Conservation (phyloP, 2,888 invertebrate species). For the Bruchidius siliquastri region DNA sequence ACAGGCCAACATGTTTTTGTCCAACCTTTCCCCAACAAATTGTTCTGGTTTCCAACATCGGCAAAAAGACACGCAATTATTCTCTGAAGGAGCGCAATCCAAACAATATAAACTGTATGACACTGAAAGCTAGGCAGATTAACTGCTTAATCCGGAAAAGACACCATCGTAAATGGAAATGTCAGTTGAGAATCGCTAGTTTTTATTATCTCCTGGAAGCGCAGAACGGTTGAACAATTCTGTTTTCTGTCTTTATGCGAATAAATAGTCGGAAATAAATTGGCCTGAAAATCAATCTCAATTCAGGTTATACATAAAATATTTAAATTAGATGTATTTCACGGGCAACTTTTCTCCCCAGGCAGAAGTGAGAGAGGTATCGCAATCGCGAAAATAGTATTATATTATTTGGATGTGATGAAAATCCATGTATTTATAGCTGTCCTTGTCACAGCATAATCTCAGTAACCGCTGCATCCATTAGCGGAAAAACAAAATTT, state of each 20-base stretch:
- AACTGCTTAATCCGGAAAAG: background rate
- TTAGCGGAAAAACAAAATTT: too few species aligned
- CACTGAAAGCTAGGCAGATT: background rate
- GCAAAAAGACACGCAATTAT: background rate
- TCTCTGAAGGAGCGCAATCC: background rate
- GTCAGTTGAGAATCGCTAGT: background rate
- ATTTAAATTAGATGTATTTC: too few species aligned
- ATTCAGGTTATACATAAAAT: too few species aligned
- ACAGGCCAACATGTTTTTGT: background rate
- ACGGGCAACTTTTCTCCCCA: too few species aligned
- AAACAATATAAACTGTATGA: background rate
- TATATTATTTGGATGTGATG: too few species aligned
- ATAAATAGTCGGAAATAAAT: background rate
- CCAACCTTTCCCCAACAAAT: background rate
- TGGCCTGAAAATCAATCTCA: background rate
- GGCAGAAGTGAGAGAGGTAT: too few species aligned
- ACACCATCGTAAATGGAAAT: background rate
- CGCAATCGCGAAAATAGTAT: too few species aligned
- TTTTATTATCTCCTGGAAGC: background rate
- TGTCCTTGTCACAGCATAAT: too few species aligned
- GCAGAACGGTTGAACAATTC: background rate
- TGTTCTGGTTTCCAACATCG: background rate
- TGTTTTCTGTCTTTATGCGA: background rate
- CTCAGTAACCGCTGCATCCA: too few species aligned
- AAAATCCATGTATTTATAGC: too few species aligned